A percentile compares a stretch with the other conserved stretches of the same genome.
Evolutionary conservation across 2,888 invertebrate species (phyloP).

Genomic region (Standfussiana lucernea): DNA sequence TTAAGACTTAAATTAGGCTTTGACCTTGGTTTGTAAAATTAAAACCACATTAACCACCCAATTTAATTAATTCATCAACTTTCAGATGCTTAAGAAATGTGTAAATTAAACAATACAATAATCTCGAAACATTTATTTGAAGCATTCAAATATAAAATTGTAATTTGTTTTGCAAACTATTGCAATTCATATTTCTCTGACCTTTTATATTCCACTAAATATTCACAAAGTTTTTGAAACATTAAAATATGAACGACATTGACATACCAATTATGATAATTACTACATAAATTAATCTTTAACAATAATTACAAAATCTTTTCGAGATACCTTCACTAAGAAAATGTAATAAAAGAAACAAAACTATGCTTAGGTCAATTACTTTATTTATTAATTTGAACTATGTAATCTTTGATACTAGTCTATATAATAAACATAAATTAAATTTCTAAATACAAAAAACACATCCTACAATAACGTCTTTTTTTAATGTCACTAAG

Average conservation of each 20-base stretch:
- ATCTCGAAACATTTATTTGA: constrained; percentile 40
- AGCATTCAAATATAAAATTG: not conserved
- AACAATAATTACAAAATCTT: not conserved
- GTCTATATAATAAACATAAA: no score
- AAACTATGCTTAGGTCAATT: not conserved
- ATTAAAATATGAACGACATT: not conserved
- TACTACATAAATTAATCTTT: constrained; percentile 7
- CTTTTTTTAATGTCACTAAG: no score
- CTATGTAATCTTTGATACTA: constrained; percentile 17
- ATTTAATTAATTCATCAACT: not conserved
- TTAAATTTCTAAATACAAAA: no score
- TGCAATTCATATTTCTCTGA: not conserved
- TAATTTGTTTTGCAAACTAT: constrained; percentile 29
- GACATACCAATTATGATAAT: not conserved
- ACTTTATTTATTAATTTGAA: not conserved
- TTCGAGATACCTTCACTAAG: not conserved
- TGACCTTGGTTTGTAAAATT: not conserved
- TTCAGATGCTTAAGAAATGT: not conserved
- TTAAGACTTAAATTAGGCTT: no score
- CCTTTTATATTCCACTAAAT: constrained; percentile 18
- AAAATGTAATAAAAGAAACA: not conserved
- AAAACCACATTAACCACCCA: not conserved
- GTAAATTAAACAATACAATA: constrained; percentile 20
- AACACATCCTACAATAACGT: no score
- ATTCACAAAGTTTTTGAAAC: constrained; percentile 3